These are phyloP conservation scores for Adineta ricciae DNA, from an alignment of 2,888 invertebrate genomes.

Conservation along the genomic window DNA sequence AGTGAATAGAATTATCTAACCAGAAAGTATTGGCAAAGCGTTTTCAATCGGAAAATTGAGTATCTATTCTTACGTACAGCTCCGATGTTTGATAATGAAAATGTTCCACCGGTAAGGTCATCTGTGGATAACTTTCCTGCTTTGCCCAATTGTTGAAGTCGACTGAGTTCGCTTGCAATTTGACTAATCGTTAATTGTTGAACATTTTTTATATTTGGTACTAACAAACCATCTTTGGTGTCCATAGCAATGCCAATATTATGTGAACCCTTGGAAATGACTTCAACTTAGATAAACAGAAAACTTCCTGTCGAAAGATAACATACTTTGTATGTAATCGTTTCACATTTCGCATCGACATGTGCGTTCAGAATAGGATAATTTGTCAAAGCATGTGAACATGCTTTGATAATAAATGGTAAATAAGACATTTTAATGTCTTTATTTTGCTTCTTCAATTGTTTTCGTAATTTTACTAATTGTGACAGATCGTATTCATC, in stretches of 20 bases:
- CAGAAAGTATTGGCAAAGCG: too few species aligned
- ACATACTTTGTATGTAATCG: constrained; percentile 62
- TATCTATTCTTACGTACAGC: constrained; percentile 58
- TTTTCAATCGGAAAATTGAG: too few species aligned
- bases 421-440: constrained; percentile 72
- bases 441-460: constrained; percentile 58
- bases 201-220: constrained; percentile 83
- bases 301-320: not conserved
- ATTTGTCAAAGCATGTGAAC: constrained; percentile 50
- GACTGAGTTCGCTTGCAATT: constrained; percentile 71
- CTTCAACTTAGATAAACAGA: too few species aligned
- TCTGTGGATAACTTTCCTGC: constrained; percentile 63
- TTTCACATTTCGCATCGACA: constrained; percentile 67
- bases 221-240: constrained; percentile 78
- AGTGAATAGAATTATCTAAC: too few species aligned
- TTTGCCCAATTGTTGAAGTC: constrained; percentile 66
- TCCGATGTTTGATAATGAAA: constrained; percentile 91
- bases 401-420: constrained; percentile 81
- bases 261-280: constrained; percentile 58
- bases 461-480: constrained; percentile 62
- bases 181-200: constrained; percentile 69
- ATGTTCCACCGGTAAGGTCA: constrained; percentile 80
- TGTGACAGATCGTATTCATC: constrained; percentile 77
- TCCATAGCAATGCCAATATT: constrained; percentile 97
- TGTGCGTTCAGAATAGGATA: constrained; percentile 78